Evolutionary conservation across 1,140 invertebrate genomes (phyloP).

Genomic region (Aphis gossypii): DNA sequence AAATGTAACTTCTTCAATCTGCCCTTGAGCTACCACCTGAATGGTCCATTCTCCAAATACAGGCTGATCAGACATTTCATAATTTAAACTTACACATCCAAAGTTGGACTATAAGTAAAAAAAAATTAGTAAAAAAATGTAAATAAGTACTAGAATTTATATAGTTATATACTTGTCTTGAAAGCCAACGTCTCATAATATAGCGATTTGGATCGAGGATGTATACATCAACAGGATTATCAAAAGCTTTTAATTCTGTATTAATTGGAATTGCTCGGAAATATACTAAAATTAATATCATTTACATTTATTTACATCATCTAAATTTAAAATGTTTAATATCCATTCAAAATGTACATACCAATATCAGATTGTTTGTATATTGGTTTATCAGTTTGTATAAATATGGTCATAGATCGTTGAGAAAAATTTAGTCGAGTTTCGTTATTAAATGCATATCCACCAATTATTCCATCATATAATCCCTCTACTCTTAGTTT

Average conservation of each 20-base stretch:
- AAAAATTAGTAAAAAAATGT: conserved; percentile 36
- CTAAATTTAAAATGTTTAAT: not conserved
- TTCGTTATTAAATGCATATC: conserved; percentile 84
- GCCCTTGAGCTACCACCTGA: conserved; percentile 84
- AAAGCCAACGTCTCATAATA: conserved; percentile 89
- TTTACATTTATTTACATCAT: not conserved
- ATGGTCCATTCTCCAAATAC: conserved; percentile 92
- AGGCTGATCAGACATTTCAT: conserved; percentile 89
- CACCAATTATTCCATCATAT: conserved; percentile 82
- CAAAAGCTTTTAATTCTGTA: conserved; percentile 85
- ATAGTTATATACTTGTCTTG: conserved; percentile 71
- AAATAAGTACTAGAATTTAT: not conserved
- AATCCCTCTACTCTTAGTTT: conserved; percentile 87
- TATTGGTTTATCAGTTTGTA: conserved; percentile 93
- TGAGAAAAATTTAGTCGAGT: conserved; percentile 81
- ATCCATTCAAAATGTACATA: conserved; percentile 63
- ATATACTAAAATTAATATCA: conserved; percentile 70
- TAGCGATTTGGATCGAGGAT: conserved; percentile 86
- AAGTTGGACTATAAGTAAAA: conserved; percentile 75
- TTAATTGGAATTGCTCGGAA: conserved; percentile 90
- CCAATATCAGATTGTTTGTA: conserved; percentile 92
- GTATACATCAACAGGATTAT: conserved; percentile 86
- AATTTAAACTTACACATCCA: conserved; percentile 89
- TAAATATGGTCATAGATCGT: conserved; percentile 93
- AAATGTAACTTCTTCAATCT: conserved; percentile 85